Evolutionary conservation across 2,888 invertebrate genomes (phyloP).

Genomic region (Cistogaster globosa): DNA sequence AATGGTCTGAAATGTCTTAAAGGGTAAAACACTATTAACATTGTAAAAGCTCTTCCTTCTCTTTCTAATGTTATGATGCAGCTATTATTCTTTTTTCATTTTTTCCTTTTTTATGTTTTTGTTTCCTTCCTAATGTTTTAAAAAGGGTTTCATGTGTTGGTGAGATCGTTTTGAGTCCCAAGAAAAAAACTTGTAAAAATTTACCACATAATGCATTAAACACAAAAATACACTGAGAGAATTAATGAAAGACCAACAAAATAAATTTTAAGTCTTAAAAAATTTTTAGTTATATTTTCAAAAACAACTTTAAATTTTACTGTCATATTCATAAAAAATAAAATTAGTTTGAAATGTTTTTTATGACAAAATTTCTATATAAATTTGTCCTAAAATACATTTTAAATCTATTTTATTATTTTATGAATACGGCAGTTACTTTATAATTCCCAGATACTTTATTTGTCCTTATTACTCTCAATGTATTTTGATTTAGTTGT

Average conservation of each 20-base stretch:
- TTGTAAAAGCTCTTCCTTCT: background rate
- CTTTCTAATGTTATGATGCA: slow-evolving; percentile 45
- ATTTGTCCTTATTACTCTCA: background rate
- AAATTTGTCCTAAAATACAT: too few relatives aligned
- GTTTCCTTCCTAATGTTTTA: slow-evolving; percentile 27
- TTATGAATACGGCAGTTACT: too few relatives aligned
- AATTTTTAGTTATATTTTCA: too few relatives aligned
- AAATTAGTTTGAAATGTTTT: too few relatives aligned
- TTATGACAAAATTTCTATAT: too few relatives aligned
- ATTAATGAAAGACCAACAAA: slow-evolving; percentile 6
- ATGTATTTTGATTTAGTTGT: slow-evolving; percentile 4
- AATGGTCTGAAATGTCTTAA: slow-evolving; percentile 3
- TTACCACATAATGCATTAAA: slow-evolving; percentile 48
- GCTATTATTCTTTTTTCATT: slow-evolving; percentile 31
- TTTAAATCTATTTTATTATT: too few relatives aligned
- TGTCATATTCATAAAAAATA: too few relatives aligned
- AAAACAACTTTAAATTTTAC: too few relatives aligned
- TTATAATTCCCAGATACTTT: too few relatives aligned
- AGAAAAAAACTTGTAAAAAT: slow-evolving; percentile 12
- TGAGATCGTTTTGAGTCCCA: slow-evolving; percentile 29
- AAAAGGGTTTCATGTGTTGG: slow-evolving; percentile 52
- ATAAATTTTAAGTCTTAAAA: background rate
- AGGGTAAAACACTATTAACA: slow-evolving; percentile 30
- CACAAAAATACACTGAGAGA: slow-evolving; percentile 37
- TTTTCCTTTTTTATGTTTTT: too few relatives aligned